These are phyloP conservation scores for Diadema setosum DNA, from an alignment of 35 echinoderm and acorn worm genomes.

Conservation along the genomic window DNA sequence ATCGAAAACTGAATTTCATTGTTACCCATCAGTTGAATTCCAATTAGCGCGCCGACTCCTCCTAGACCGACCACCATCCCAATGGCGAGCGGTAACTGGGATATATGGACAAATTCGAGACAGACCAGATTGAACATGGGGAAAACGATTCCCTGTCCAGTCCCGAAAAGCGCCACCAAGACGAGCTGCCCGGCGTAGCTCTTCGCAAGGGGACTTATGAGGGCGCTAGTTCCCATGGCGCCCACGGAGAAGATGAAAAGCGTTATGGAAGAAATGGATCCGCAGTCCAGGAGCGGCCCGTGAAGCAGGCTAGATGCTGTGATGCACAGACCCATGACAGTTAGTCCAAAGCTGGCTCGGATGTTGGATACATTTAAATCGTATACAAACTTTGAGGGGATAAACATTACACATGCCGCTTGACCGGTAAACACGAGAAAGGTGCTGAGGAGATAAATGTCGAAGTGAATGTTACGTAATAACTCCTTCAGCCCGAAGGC, in stretches of 20 bases:
- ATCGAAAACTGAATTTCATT: not conserved
- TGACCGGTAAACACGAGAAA: not conserved
- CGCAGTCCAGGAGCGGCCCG: not conserved
- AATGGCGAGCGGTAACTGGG: not conserved
- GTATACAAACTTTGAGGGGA: not conserved
- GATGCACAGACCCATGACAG: not conserved
- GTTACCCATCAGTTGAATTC: not conserved
- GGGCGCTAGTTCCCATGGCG: not conserved
- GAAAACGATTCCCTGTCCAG: not conserved
- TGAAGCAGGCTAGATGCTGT: not conserved
- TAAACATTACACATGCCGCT: not conserved
- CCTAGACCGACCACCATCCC: not conserved
- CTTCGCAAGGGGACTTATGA: not conserved
- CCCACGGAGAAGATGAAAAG: not conserved
- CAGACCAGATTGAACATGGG: not conserved
- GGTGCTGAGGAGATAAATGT: not conserved
- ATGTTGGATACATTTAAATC: not conserved
- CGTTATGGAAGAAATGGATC: not conserved
- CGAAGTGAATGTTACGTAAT: not conserved
- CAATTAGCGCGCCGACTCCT: not conserved
- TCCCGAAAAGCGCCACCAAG: not conserved
- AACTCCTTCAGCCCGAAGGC: not conserved
- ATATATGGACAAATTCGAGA: not conserved
- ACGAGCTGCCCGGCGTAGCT: not conserved
- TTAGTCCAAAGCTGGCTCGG: not conserved